Base-by-base conservation (phyloP, 2,888 invertebrate species). In the Agriotes lineatus region DNA sequence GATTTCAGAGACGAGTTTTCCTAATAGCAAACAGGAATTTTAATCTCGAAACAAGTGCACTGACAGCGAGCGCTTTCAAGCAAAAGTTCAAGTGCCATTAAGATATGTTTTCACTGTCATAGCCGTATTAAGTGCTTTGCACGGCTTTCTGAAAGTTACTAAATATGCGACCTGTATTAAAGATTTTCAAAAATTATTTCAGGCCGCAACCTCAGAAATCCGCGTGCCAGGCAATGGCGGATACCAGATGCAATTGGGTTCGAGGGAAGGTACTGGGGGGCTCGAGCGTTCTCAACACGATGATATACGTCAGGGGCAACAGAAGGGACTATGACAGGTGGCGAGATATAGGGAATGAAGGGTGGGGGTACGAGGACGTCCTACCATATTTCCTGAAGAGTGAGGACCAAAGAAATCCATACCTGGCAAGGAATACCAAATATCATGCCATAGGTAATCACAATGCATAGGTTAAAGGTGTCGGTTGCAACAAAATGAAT, bases 301-400 rank as follows among this genome's bases (percentile, higher is more conserved):
- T 96, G 96, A 87, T 96, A 0, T 97, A 97, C 82, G 90, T 96
- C 44, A 86, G 97, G 70, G 97, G 97, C 0, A 96, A 96, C 82
- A 88, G 89, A 63, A 86, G 93, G 0, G 96, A 97, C 82, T 97
- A 89, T 80, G 93, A 96, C 82, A 89, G 92, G 59, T 97, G 97
- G 97, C 93, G 92, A 35, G 87, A 89, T 0, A 86, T 92, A 25
- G 96, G 96, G 0, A 96, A 96, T 82, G 87, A 90, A 0, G 96
- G 96, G 1, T 97, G 97, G 97, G 89, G 92, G 0, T 95, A 89
- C 81, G 90, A 94, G 60, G 92, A 94, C 72, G 88, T 95, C 0
- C 82, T 96, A 33, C 91, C 91, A 0, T 96, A 95, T 79, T 96
- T 96, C 81, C 90, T 90, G 79, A 96, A 96, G 82, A 95, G 95